Conservation (phyloP, 1,140 invertebrate genomes). For the Drosophila virilis region DNA sequence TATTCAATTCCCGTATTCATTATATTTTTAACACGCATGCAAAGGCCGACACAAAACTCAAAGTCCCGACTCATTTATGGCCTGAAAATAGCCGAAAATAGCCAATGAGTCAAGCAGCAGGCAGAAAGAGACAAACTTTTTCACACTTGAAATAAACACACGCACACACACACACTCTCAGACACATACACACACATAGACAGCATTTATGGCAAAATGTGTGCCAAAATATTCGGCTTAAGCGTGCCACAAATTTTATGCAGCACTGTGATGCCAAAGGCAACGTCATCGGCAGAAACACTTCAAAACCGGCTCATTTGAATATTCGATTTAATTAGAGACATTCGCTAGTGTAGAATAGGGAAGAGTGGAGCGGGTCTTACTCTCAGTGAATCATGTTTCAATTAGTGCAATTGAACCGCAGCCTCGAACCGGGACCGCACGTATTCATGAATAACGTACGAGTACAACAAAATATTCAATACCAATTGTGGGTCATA, state of each 20-base stretch:
- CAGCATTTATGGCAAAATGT: slow-evolving; percentile 41
- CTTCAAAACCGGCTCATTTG: slow-evolving; percentile 39
- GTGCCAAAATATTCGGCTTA: slow-evolving; percentile 34
- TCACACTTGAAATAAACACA: slow-evolving; percentile 30
- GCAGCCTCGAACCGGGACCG: slow-evolving; percentile 10
- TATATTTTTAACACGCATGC: slow-evolving; percentile 28
- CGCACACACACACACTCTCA: slow-evolving; percentile 6
- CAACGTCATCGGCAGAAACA: slow-evolving; percentile 25
- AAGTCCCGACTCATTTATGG: slow-evolving; percentile 9
- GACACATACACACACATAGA: slow-evolving; percentile 11
- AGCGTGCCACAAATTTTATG: slow-evolving; percentile 39
- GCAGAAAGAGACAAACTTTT: background rate
- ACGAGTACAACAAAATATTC: slow-evolving; percentile 1
- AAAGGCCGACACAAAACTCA: slow-evolving; percentile 9
- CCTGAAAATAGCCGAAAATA: slow-evolving; percentile 4
- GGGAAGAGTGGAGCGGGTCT: background rate
- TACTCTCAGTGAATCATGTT: slow-evolving; percentile 62
- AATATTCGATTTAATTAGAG: slow-evolving; percentile 54
- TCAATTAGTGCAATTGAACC: slow-evolving; percentile 73
- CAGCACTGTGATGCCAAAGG: slow-evolving; percentile 20
- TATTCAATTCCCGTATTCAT: slow-evolving; percentile 17
- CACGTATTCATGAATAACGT: slow-evolving; percentile 37
- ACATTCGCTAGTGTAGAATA: slow-evolving; percentile 2
- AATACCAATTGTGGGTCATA: slow-evolving; percentile 5
- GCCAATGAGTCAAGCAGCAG: background rate